phyloP scores from a whole-genome alignment of 2,888 invertebrate genomes.

The Apotomis turbidana region DNA sequence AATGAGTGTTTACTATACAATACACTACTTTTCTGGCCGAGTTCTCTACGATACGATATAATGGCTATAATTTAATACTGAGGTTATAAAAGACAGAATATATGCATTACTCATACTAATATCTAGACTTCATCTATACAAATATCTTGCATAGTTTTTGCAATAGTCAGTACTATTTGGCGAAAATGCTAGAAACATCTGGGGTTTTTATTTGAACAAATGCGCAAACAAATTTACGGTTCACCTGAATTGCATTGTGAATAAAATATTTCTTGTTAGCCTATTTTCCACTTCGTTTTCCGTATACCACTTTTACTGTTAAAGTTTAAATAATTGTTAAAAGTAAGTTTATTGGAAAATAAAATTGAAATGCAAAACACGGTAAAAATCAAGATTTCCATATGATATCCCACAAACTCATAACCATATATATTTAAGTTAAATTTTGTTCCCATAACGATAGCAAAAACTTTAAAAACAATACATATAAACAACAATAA shows the following conservation, averaged over 20 bases:
- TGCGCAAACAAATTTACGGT: conserved; percentile 30
- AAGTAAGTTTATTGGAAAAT: not conserved
- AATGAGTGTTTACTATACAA: not conserved
- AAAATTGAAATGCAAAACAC: not conserved
- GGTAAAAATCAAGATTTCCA: not conserved
- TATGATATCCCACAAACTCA: not conserved
- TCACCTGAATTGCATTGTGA: conserved; percentile 25
- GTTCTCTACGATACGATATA: too few relatives aligned
- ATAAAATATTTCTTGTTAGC: conserved; percentile 18
- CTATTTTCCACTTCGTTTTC: conserved; percentile 4
- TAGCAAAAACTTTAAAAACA: conserved; percentile 1
- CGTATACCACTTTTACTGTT: not conserved
- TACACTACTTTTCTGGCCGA: too few relatives aligned
- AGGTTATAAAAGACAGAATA: not conserved
- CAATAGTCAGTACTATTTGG: conserved; percentile 25
- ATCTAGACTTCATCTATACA: not conserved
- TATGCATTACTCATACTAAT: not conserved
- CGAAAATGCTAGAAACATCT: conserved; percentile 30
- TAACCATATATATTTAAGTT: not conserved
- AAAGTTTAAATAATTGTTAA: not conserved
- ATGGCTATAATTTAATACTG: too few relatives aligned
- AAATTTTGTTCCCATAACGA: not conserved
- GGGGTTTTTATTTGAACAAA: conserved; percentile 23
- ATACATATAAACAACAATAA: conserved; percentile 37
- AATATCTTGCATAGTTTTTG: conserved; percentile 20